Evolutionary conservation across 2,113 vertebrate genomes (phyloP).

Genomic region (Phyllostomus discolor): DNA sequence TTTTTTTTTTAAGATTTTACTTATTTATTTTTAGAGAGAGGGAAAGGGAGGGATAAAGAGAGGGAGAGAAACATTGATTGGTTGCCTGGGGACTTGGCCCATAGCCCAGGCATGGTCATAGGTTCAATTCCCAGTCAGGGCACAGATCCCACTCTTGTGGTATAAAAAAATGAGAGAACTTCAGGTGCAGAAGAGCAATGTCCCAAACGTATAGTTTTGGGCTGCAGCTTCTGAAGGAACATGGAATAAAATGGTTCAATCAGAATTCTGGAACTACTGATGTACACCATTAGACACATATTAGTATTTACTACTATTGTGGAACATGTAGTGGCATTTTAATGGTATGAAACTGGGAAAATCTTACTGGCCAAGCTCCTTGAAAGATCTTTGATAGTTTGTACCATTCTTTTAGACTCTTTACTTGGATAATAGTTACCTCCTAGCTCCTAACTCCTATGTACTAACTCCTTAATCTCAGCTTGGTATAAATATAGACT

Average conservation of each 20-base stretch:
- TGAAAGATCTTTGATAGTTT: neutral
- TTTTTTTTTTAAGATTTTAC: no score
- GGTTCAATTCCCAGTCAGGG: no score
- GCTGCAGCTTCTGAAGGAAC: neutral
- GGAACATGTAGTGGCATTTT: neutral
- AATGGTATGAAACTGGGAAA: neutral
- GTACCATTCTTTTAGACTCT: neutral
- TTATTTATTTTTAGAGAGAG: no score
- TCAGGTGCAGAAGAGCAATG: neutral
- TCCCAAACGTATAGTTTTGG: neutral
- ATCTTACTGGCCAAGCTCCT: neutral
- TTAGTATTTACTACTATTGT: neutral
- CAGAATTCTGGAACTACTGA: neutral
- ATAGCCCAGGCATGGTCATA: no score
- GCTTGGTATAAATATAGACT: neutral
- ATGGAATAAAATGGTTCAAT: neutral
- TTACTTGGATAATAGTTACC: neutral
- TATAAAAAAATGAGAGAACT: neutral
- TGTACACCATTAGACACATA: neutral
- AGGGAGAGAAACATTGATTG: no score
- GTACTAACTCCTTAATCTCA: neutral
- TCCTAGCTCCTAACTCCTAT: neutral
- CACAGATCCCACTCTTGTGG: neutral
- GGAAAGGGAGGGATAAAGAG: no score
- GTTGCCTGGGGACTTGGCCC: no score